Conservation (phyloP, 2,113 vertebrate genomes). For the Lipotes vexillifer region DNA sequence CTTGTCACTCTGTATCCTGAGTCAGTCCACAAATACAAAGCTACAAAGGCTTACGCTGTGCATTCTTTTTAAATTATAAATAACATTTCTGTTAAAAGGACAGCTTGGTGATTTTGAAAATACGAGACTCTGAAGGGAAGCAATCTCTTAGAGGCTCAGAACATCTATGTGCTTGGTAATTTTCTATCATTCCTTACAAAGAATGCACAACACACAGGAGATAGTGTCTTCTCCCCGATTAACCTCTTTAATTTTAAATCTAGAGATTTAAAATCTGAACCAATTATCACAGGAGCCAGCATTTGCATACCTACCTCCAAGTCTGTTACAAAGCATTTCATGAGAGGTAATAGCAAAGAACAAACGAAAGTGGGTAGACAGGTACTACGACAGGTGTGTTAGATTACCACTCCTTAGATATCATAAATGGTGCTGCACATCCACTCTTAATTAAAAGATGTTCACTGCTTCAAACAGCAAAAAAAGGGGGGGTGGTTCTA, state of each 20-base stretch:
- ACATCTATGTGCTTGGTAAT: conserved; percentile 45
- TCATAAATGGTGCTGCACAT: conserved; percentile 24
- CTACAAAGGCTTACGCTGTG: not conserved
- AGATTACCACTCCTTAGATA: conserved; percentile 61
- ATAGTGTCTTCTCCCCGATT: conserved; percentile 40
- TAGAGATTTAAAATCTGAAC: conserved; percentile 45
- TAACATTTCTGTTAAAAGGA: conserved; percentile 68
- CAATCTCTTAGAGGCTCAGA: conserved; percentile 44
- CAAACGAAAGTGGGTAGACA: conserved; percentile 6
- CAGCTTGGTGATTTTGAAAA: conserved; percentile 61
- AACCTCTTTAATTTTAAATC: conserved; percentile 51
- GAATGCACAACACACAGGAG: conserved; percentile 36
- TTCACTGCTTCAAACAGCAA: conserved; percentile 34
- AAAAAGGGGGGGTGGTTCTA: not conserved
- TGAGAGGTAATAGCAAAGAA: conserved; percentile 50
- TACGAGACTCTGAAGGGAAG: conserved; percentile 44
- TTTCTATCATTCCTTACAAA: conserved; percentile 51
- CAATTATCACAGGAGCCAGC: conserved; percentile 37
- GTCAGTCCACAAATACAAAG: conserved; percentile 44
- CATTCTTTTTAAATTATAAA: conserved; percentile 44
- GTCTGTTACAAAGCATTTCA: conserved; percentile 54
- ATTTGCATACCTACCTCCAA: conserved; percentile 55
- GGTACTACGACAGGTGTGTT: conserved; percentile 31
- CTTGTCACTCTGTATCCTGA: conserved; percentile 52
- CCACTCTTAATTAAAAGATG: conserved; percentile 62